These are phyloP conservation scores for Drosophila paulistorum DNA, from an alignment of 1,140 invertebrate genomes.

Conservation along the genomic window DNA sequence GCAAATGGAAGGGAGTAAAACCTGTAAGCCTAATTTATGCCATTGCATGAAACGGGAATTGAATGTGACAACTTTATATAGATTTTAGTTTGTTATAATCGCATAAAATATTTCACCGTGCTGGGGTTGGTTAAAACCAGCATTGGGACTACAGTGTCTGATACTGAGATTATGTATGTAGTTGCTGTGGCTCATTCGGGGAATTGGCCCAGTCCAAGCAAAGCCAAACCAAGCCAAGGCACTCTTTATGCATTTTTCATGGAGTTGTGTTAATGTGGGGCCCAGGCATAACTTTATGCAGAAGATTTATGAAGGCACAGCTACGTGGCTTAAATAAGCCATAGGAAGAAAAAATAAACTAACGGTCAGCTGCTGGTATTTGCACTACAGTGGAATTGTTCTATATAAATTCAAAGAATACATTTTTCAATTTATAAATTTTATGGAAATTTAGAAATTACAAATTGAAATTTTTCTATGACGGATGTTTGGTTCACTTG, in stretches of 20 bases:
- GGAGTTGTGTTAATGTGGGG: conserved; percentile 62
- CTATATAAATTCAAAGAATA: not conserved
- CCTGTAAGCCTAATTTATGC: conserved; percentile 77
- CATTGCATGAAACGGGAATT: conserved; percentile 62
- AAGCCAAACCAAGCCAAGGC: not conserved
- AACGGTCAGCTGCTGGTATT: conserved; percentile 45
- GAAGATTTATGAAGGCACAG: conserved; percentile 70
- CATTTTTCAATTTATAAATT: no score
- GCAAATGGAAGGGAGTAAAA: conserved; percentile 1
- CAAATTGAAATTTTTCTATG: no score
- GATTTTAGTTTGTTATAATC: conserved; percentile 79
- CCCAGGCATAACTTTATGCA: conserved; percentile 65
- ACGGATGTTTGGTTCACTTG: no score
- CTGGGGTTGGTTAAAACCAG: conserved; percentile 46
- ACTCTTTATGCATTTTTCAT: conserved; percentile 74
- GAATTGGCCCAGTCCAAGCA: not conserved
- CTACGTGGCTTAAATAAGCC: conserved; percentile 58
- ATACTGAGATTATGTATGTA: conserved; percentile 1
- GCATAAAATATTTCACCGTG: conserved; percentile 70
- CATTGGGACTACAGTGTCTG: conserved; percentile 21
- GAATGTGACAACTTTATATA: conserved; percentile 78
- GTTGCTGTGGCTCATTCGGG: not conserved
- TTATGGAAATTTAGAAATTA: no score
- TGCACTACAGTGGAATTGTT: conserved; percentile 37
- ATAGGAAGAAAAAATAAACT: conserved; percentile 11